Conservation (phyloP, 2,797 vertebrate species). For the Bradypodion ventrale region DNA sequence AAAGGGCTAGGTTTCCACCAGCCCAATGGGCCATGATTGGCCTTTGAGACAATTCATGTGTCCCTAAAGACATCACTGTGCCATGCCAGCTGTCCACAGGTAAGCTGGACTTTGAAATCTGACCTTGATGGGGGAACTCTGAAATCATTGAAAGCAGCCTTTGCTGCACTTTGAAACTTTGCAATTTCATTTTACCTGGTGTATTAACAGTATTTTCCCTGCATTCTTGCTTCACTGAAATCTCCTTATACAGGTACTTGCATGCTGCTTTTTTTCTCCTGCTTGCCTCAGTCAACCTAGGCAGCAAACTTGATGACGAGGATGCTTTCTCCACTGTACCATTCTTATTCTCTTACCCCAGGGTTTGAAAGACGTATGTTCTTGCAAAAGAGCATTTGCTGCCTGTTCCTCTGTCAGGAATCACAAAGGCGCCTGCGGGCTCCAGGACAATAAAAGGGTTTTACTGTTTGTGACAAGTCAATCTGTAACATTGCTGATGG, state of each 20-base stretch:
- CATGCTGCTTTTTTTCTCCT: not conserved
- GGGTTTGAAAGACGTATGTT: not conserved
- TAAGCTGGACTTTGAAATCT: no score
- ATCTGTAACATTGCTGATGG: not conserved
- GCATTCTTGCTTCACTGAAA: no score
- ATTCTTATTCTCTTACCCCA: not conserved
- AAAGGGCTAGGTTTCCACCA: no score
- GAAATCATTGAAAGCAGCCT: no score
- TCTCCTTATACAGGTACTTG: not conserved
- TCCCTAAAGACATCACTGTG: no score
- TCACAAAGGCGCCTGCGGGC: not conserved
- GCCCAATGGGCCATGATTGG: no score
- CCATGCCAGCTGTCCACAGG: no score
- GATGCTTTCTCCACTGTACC: not conserved
- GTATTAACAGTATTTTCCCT: no score
- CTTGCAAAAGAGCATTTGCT: not conserved
- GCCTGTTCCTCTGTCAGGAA: not conserved
- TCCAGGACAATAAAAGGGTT: not conserved
- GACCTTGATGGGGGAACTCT: no score
- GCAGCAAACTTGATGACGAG: not conserved
- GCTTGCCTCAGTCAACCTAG: not conserved
- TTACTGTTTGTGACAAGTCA: conserved; percentile 2
- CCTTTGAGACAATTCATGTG: no score
- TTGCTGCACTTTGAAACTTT: no score
- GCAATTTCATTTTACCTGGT: no score